Evolutionary conservation across 2,113 vertebrate genomes (phyloP).

Genomic region (Bubo scandiacus): DNA sequence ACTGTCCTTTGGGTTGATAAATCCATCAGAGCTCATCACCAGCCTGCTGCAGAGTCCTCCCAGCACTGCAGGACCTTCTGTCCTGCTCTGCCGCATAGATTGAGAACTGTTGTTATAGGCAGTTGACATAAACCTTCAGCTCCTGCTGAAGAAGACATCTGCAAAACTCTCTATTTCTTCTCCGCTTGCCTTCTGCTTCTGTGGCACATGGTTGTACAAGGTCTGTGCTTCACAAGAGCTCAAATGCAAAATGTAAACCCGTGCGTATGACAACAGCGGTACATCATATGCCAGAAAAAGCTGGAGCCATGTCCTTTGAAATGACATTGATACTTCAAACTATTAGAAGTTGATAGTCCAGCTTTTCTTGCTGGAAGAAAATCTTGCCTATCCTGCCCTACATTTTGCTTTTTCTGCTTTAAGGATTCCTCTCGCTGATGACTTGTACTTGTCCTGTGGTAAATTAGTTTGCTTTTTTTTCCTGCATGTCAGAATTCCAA

Average conservation of each 20-base stretch:
- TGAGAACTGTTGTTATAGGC: no score
- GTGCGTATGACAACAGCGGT: rapidly evolving
- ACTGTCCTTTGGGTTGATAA: not conserved
- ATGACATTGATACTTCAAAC: not conserved
- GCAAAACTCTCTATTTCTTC: rapidly evolving
- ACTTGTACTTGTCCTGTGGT: not conserved
- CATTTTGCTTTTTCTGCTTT: not conserved
- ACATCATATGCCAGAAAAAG: not conserved
- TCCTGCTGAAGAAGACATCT: not conserved
- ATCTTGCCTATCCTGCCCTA: not conserved
- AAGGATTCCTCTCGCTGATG: not conserved
- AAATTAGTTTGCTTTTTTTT: not conserved
- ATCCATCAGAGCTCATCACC: not conserved
- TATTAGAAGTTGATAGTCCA: not conserved
- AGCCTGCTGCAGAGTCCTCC: not conserved
- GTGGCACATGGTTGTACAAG: not conserved
- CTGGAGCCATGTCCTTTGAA: not conserved
- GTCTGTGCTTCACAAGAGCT: not conserved
- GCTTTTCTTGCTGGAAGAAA: not conserved
- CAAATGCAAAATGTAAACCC: no score
- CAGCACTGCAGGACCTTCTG: not conserved
- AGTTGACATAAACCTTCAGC: not conserved
- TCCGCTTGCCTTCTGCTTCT: not conserved
- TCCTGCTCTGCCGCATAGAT: not conserved
- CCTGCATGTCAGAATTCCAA: no score